These are phyloP conservation scores for Thamnophis elegans DNA, from an alignment of 2,797 vertebrate species.

Conservation along the genomic window DNA sequence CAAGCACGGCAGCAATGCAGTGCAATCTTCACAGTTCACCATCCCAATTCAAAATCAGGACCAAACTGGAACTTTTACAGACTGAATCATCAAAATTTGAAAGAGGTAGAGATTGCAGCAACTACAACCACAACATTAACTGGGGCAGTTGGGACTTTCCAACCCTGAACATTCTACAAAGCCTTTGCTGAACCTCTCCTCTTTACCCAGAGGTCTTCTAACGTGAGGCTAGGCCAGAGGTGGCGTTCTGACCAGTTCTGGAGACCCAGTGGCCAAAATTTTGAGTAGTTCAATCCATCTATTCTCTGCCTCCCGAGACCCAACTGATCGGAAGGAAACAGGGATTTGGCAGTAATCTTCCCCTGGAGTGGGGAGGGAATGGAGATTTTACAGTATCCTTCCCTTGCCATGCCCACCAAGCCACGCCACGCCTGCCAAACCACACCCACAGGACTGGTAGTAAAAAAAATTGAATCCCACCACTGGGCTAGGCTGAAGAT, in stretches of 20 bases:
- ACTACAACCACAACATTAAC: neutral
- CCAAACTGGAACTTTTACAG: neutral
- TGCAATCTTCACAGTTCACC: neutral
- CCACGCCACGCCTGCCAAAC: too few relatives aligned
- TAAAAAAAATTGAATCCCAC: too few relatives aligned
- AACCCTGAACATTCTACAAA: neutral
- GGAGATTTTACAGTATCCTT: too few relatives aligned
- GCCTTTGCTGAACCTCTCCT: neutral
- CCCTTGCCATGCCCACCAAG: too few relatives aligned
- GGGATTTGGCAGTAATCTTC: too few relatives aligned
- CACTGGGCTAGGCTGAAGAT: neutral
- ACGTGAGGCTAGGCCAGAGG: neutral
- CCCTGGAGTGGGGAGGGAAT: too few relatives aligned
- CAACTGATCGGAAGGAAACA: too few relatives aligned
- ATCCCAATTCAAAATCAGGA: neutral
- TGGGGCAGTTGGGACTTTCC: neutral
- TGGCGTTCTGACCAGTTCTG: too few relatives aligned
- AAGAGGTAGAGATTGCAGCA: neutral
- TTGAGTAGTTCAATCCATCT: too few relatives aligned
- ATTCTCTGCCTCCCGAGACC: too few relatives aligned
- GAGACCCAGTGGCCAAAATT: too few relatives aligned
- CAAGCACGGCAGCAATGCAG: fast-evolving
- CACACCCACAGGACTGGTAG: too few relatives aligned
- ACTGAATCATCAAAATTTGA: neutral
- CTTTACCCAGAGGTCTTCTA: neutral